These are phyloP conservation scores for Dreissena polymorpha DNA, from an alignment of 1,140 invertebrate genomes.

Conservation along the genomic window DNA sequence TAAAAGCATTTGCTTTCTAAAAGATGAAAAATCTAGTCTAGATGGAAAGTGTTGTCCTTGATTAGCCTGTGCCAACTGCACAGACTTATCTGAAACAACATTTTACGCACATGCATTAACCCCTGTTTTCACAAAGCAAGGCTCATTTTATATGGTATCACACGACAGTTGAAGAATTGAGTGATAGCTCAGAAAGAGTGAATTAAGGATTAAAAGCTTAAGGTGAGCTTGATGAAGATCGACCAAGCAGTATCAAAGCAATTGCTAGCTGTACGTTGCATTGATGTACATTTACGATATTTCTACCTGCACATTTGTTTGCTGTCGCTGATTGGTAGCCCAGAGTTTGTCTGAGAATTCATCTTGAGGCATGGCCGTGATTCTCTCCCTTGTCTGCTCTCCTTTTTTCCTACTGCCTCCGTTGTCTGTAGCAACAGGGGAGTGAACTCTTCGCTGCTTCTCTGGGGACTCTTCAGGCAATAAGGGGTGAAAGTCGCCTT, in stretches of 20 bases:
- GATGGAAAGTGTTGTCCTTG: too few species aligned
- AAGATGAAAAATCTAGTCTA: too few species aligned
- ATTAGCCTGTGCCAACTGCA: too few species aligned
- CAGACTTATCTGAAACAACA: too few species aligned
- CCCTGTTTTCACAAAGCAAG: too few species aligned
- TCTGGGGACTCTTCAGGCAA: constrained; percentile 43
- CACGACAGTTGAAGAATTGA: too few species aligned
- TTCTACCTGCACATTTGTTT: constrained; percentile 52
- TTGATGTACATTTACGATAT: not conserved
- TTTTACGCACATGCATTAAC: too few species aligned
- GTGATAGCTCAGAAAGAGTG: too few species aligned
- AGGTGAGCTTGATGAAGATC: not conserved
- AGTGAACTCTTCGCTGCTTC: constrained; percentile 42
- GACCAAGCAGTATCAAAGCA: not conserved
- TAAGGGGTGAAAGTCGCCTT: constrained; percentile 32
- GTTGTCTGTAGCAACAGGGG: constrained; percentile 23
- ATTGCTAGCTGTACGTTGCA: not conserved
- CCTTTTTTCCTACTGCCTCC: constrained; percentile 16
- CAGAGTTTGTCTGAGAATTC: constrained; percentile 33
- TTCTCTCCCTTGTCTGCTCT: constrained; percentile 22
- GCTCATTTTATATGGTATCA: too few species aligned
- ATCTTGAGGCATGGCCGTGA: constrained; percentile 17
- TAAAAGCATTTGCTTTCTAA: too few species aligned
- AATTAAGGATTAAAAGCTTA: too few species aligned
- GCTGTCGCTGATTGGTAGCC: constrained; percentile 19